Conservation (phyloP, 2,113 vertebrate genomes). For the Tupaia tana region DNA sequence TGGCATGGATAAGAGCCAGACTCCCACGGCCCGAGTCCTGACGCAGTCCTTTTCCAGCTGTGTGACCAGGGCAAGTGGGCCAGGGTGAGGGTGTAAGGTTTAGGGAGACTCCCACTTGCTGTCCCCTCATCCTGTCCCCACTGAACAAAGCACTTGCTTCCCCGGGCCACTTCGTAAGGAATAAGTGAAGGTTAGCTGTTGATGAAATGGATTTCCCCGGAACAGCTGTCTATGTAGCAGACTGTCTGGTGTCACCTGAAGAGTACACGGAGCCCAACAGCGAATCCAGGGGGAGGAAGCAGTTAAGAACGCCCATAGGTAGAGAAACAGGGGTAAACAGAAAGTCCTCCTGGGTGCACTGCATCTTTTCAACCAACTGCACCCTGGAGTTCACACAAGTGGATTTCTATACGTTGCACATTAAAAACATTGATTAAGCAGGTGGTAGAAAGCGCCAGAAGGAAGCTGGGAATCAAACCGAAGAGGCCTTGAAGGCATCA, state of each 20-base stretch:
- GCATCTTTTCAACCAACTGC: accelerated
- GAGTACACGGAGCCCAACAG: background rate
- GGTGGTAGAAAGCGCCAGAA: background rate
- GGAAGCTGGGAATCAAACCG: too few species aligned
- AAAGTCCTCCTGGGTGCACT: background rate
- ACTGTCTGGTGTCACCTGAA: accelerated
- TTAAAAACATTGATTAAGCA: background rate
- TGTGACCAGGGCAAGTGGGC: background rate
- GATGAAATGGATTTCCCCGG: background rate
- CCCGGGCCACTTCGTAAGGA: accelerated
- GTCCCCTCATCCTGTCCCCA: background rate
- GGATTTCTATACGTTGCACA: background rate
- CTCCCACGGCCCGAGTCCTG: background rate
- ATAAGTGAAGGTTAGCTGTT: background rate
- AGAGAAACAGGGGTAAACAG: background rate
- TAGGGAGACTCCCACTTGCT: background rate
- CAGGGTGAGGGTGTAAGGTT: background rate
- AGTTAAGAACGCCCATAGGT: background rate
- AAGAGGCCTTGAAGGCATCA: background rate
- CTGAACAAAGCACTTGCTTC: background rate
- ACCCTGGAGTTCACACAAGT: accelerated
- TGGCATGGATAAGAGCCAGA: background rate
- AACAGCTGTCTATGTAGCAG: background rate
- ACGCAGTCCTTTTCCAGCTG: too few species aligned
- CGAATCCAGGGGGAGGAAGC: background rate